A percentile compares a stretch with the other conserved stretches of the same genome.
Evolutionary conservation across 2,888 invertebrate species (phyloP).

Genomic region (Caenorhabditis uteleia): DNA sequence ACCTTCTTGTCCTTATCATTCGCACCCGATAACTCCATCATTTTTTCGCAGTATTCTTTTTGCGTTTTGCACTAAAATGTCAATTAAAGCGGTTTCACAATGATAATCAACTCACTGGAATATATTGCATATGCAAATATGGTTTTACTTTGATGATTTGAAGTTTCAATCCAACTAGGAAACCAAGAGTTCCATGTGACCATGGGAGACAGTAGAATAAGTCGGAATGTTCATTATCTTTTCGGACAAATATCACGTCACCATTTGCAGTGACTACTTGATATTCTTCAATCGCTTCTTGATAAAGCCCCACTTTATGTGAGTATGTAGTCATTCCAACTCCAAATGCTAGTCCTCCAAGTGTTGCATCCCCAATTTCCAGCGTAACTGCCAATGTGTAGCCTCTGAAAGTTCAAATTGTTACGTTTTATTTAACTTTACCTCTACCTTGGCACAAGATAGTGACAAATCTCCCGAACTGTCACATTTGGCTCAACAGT

Average conservation of each 20-base stretch:
- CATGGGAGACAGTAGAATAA: slow-evolving; percentile 77
- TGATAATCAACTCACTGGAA: slow-evolving; percentile 71
- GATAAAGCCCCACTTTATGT: slow-evolving; percentile 78
- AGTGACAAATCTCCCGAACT: slow-evolving; percentile 77
- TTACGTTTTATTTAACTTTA: no score
- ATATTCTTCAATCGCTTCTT: slow-evolving; percentile 77
- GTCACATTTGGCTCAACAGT: slow-evolving; percentile 78
- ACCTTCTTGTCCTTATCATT: slow-evolving; percentile 70
- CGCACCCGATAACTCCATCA: slow-evolving; percentile 76
- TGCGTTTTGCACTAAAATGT: slow-evolving; percentile 74
- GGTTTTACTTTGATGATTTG: slow-evolving; percentile 77
- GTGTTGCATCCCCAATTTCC: slow-evolving; percentile 78
- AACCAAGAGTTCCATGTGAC: slow-evolving; percentile 76
- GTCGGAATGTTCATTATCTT: slow-evolving; percentile 75
- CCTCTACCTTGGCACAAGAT: slow-evolving; percentile 72
- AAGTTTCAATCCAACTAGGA: slow-evolving; percentile 77
- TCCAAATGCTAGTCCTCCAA: slow-evolving; percentile 78
- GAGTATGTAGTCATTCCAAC: slow-evolving; percentile 81
- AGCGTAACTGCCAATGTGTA: slow-evolving; percentile 78
- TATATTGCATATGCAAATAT: slow-evolving; percentile 77
- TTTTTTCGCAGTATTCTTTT: slow-evolving; percentile 76
- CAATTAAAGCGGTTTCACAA: no score
- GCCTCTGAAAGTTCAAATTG: slow-evolving; percentile 70
- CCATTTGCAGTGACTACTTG: slow-evolving; percentile 78
- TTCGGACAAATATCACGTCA: slow-evolving; percentile 71